Evolutionary conservation across 2,888 invertebrate genomes (phyloP), one percentile per base, ranked within the genome.

Genomic region (Perizoma flavofasciatum): DNA sequence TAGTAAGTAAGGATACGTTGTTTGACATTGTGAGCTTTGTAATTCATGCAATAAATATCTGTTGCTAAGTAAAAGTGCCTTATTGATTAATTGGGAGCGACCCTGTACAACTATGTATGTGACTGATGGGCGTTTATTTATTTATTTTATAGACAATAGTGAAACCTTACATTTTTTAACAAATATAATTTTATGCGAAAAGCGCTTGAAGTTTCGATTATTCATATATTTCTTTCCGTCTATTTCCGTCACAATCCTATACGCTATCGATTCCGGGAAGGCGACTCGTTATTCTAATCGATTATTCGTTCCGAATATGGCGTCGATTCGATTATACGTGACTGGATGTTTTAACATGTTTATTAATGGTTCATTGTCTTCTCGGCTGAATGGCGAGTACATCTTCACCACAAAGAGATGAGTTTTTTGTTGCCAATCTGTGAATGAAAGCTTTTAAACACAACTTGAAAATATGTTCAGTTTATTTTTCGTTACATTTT

Each of bases 241-340:
- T 58, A n/a, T 49, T 53, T 43, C 4, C 9, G 43, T 22, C 48
- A 1, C 61, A 62, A 8, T 48, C 40, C 62, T 62, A 58, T 34
- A 5, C 46, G 49, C 49, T 61, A 67, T 67, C 59, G 68, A 63
- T 71, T 71, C 69, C 66, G 67, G 64, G 69, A 69, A 69, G 65
- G 59, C 49, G 49, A 62, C 62, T 68, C 69, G 67, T 60, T 66
- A 67, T 65, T 65, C 62, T 67, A 69, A 69, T 66, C 68, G 68
- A 61, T 58, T 62, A 55, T 59, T 55, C 54, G 60, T 62, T 49
- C 62, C 63, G 65, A 68, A 68, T 69, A 68, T 65, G 66, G 67
- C 59, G 59, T 67, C 67, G 65, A 63, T 63, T 55, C 52, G 51
- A 55, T 63, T 56, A 60, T 53, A 67, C 69, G 62, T 67, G 69